Evolutionary conservation across 1,140 invertebrate species (phyloP).

Genomic region (Drosophila kohkoa): DNA sequence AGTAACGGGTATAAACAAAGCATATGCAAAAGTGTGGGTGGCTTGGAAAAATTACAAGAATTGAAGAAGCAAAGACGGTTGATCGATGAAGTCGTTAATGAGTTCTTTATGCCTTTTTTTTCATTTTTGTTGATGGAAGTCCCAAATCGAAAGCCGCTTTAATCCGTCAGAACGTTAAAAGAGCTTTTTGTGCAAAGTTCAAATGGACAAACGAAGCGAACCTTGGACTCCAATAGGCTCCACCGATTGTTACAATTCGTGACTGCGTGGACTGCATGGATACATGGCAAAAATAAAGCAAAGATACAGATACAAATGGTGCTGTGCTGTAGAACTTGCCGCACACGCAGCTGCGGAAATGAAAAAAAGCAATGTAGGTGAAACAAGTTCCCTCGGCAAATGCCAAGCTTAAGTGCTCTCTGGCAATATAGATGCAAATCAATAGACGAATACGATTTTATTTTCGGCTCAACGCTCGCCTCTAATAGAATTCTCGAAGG

Average conservation of each 20-base stretch:
- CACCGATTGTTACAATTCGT: constrained; percentile 40
- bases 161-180: constrained; percentile 45
- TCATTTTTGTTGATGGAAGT: constrained; percentile 47
- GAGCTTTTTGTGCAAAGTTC: constrained; percentile 65
- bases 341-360: constrained; percentile 79
- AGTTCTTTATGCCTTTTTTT: constrained; percentile 29
- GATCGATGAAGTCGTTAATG: constrained; percentile 76
- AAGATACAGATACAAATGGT: constrained; percentile 22
- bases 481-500: constrained; percentile 70
- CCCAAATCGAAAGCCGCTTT: constrained; percentile 19
- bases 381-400: constrained; percentile 73
- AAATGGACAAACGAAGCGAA: constrained; percentile 36
- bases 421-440: constrained; percentile 76
- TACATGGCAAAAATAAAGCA: constrained; percentile 20
- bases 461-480: constrained; percentile 35
- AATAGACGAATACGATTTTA: constrained; percentile 58
- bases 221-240: constrained; percentile 63
- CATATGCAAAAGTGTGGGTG: neutral
- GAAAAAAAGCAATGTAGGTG: constrained; percentile 79
- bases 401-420: constrained; percentile 65
- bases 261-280: constrained; percentile 20
- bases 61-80: neutral
- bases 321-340: constrained; percentile 37
- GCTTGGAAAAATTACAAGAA: neutral
- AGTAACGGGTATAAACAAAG: no score